These are phyloP conservation scores for Chaetodon trifascialis DNA, from an alignment of 2,113 vertebrate species.

Conservation along the genomic window DNA sequence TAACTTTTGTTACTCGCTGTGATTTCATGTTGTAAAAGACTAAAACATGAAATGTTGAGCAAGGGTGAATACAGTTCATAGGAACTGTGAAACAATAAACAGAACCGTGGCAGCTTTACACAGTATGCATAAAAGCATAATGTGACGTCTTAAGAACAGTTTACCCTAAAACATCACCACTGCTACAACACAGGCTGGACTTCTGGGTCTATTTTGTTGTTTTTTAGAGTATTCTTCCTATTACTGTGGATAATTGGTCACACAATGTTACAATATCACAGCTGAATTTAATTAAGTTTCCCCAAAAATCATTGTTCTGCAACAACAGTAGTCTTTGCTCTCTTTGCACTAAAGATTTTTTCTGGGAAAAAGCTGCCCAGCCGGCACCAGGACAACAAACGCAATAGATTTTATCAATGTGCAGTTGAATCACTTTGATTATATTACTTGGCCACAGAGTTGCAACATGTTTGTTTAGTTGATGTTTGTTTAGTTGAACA, in stretches of 20 bases:
- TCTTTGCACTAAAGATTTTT: not conserved
- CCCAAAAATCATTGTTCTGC: not conserved
- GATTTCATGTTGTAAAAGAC: slow-evolving; percentile 15
- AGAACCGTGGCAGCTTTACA: not conserved
- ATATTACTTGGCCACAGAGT: not conserved
- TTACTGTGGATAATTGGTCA: not conserved
- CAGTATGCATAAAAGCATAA: not conserved
- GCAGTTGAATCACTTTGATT: not conserved
- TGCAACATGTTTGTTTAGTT: slow-evolving; percentile 1
- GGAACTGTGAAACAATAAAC: not conserved
- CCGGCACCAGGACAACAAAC: not conserved
- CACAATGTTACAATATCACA: not conserved
- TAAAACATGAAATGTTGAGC: slow-evolving; percentile 4
- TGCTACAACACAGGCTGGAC: not conserved
- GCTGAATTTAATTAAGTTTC: slow-evolving; percentile 1
- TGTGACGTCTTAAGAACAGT: not conserved
- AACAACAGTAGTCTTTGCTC: not conserved
- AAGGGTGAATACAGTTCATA: not conserved
- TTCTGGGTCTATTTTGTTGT: not conserved
- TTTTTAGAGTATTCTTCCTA: not conserved
- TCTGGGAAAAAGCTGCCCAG: not conserved
- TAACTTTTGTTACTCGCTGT: not conserved
- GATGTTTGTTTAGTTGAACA: no score
- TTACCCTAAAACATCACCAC: not conserved
- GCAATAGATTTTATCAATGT: not conserved